These are phyloP conservation scores for Plebejus melissa DNA, from an alignment of 2,888 invertebrate genomes.

Conservation along the genomic window DNA sequence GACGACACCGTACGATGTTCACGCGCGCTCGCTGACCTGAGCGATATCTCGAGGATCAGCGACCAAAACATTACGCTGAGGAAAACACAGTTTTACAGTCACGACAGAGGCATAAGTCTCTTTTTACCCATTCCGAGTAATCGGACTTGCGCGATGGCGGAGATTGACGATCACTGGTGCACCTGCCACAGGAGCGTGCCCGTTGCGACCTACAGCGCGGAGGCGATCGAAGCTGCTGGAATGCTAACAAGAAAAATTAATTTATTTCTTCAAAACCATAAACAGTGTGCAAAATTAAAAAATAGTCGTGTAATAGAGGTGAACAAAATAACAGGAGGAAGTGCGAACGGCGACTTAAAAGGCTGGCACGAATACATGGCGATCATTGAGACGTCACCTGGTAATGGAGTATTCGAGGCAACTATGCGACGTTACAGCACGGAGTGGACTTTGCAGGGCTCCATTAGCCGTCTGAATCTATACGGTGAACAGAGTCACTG, in stretches of 20 bases:
- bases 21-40: constrained; percentile 84
- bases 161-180: constrained; percentile 90
- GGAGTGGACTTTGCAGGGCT: constrained; percentile 78
- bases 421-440: constrained; percentile 71
- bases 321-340: constrained; percentile 77
- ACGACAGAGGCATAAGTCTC: constrained; percentile 82
- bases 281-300: constrained; percentile 81
- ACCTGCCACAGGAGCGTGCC: constrained; percentile 83
- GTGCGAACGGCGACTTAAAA: constrained; percentile 39
- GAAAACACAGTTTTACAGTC: constrained; percentile 44
- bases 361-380: constrained; percentile 78
- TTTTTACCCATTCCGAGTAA: constrained; percentile 83
- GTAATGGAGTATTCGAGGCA: constrained; percentile 85
- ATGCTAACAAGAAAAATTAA: constrained; percentile 83
- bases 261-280: constrained; percentile 72
- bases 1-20: constrained; percentile 86
- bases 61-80: constrained; percentile 44
- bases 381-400: constrained; percentile 80
- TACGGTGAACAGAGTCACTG: constrained; percentile 87
- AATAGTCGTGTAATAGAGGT: constrained; percentile 57
- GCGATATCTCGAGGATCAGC: constrained; percentile 58
- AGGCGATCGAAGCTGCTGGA: constrained; percentile 76
- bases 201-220: constrained; percentile 67
- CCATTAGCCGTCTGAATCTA: constrained; percentile 85
- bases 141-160: constrained; percentile 86